phyloP scores from a whole-genome alignment of 2,888 invertebrate species.

The Pherbina coryleti region DNA sequence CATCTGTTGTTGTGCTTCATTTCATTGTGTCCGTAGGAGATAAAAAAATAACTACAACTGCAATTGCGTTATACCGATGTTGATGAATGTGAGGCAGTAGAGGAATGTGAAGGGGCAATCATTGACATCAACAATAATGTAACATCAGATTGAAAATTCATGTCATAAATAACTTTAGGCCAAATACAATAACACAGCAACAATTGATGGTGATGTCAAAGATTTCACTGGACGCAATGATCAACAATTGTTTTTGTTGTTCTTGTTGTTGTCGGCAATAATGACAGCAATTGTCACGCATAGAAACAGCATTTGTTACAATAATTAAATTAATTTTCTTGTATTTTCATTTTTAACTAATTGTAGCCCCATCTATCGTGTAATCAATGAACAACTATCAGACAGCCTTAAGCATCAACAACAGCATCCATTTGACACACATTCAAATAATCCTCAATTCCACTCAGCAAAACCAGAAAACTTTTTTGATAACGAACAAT shows the following conservation, averaged over 20 bases:
- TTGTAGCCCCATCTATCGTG: conserved; percentile 55
- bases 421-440: conserved; percentile 36
- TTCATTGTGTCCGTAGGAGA: background rate
- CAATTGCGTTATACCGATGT: conserved; percentile 46
- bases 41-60: background rate
- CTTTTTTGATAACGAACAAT: conserved; percentile 47
- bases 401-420: conserved; percentile 52
- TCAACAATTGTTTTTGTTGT: background rate
- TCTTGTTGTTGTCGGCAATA: background rate
- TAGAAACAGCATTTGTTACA: conserved; percentile 14
- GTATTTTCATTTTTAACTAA: conserved; percentile 3
- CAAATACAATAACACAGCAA: conserved; percentile 24
- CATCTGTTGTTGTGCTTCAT: background rate
- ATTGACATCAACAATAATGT: conserved; percentile 47
- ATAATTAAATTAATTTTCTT: background rate
- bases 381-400: conserved; percentile 50
- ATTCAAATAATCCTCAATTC: conserved; percentile 46
- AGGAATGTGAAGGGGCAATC: background rate
- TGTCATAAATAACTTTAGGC: conserved; percentile 58
- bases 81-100: background rate
- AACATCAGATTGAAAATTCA: conserved; percentile 53
- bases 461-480: conserved; percentile 46
- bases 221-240: background rate
- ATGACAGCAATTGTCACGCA: background rate
- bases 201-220: background rate